Evolutionary conservation across 2,797 vertebrate genomes (phyloP).

Genomic region (Sardinella longiceps): DNA sequence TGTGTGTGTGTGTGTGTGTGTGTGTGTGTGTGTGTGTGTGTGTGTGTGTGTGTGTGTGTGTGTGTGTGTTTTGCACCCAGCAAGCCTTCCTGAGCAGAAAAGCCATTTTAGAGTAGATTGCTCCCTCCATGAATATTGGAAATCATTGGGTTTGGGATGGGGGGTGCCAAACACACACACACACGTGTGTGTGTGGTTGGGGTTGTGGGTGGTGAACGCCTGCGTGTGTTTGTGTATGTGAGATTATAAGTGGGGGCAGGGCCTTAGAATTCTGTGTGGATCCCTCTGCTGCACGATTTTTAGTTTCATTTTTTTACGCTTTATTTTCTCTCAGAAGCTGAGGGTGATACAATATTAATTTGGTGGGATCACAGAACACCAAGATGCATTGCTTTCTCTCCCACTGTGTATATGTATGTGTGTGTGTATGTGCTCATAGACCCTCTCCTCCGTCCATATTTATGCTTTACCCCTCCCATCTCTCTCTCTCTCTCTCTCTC

Average conservation of each 20-base stretch:
- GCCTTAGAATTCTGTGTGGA: background rate
- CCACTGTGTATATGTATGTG: background rate
- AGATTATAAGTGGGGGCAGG: background rate
- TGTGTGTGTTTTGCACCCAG: constrained; percentile 18
- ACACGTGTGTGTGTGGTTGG: background rate
- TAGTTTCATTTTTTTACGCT: constrained; percentile 3
- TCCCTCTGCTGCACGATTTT: constrained; percentile 29
- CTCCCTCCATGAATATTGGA: constrained; percentile 45
- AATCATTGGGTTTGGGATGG: constrained; percentile 37
- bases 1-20: background rate
- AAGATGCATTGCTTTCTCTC: background rate
- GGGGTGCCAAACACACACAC: background rate
- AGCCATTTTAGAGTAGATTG: constrained; percentile 41
- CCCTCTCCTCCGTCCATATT: background rate
- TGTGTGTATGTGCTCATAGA: background rate
- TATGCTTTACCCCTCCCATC: background rate
- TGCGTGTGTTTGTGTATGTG: constrained; percentile 1
- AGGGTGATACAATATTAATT: constrained; percentile 35
- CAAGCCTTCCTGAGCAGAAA: constrained; percentile 28
- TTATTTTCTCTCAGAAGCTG: background rate
- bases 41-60: background rate
- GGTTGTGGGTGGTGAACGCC: too few relatives aligned
- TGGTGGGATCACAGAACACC: constrained; percentile 23
- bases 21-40: constrained; percentile 20
- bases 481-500: background rate